These are phyloP conservation scores for Drosophila kanekoi DNA, from an alignment of 2,888 invertebrate species.

Conservation along the genomic window DNA sequence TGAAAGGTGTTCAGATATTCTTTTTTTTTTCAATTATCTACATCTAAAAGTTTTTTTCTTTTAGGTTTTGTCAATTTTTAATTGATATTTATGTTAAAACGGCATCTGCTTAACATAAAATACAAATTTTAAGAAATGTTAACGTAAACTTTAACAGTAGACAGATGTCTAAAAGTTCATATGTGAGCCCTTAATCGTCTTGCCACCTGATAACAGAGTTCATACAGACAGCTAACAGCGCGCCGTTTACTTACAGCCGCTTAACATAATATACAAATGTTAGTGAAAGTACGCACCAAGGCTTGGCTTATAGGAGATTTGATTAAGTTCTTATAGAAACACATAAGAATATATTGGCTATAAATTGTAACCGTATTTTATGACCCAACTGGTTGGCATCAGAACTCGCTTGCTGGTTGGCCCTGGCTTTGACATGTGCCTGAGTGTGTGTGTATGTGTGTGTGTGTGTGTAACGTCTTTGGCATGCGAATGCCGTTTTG, in stretches of 20 bases:
- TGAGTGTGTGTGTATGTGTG: constrained; percentile 2
- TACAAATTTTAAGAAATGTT: background rate
- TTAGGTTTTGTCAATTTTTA: background rate
- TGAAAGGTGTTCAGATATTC: constrained; percentile 5
- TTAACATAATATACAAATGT: constrained; percentile 4
- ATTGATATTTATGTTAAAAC: too few species aligned
- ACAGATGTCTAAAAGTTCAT: too few species aligned
- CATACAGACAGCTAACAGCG: background rate
- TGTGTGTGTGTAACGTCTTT: constrained; percentile 6
- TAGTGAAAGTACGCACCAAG: background rate
- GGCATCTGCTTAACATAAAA: background rate
- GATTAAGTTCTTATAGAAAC: background rate
- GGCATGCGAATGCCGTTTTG: constrained; percentile 40
- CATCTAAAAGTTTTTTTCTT: background rate
- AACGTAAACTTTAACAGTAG: background rate
- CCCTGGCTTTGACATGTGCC: constrained; percentile 22
- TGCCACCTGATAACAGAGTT: background rate
- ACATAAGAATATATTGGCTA: constrained; percentile 6
- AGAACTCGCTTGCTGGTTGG: constrained; percentile 14
- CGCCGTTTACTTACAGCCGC: background rate
- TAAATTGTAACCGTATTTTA: constrained; percentile 7
- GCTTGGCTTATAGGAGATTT: background rate
- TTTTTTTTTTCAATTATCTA: background rate
- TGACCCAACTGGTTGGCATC: background rate
- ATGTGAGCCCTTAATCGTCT: too few species aligned